Evolutionary conservation across 2,797 vertebrate genomes (phyloP).

Genomic region (Paramormyrops hopkinsi): DNA sequence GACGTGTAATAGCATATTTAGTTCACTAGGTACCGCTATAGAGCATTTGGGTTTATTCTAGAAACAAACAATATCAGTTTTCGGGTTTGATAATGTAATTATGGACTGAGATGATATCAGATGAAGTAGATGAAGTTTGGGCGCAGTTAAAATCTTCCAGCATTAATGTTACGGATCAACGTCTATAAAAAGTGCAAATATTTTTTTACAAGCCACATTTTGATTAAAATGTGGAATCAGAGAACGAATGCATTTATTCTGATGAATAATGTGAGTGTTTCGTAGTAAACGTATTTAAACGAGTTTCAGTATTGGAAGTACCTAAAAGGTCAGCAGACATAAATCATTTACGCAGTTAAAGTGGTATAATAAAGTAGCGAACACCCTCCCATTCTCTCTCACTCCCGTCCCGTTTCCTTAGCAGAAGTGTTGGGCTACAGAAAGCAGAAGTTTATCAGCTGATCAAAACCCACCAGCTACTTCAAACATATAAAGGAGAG

Average conservation of each 20-base stretch:
- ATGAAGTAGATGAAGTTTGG: not conserved
- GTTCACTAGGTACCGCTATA: not conserved
- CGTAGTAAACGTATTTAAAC: not conserved
- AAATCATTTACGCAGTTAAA: not conserved
- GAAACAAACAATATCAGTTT: not conserved
- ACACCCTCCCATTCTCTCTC: slow-evolving; percentile 18
- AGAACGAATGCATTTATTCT: not conserved
- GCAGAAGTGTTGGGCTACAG: not conserved
- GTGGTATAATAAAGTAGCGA: slow-evolving; percentile 5
- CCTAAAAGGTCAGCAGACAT: not conserved
- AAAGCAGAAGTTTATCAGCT: slow-evolving; percentile 47
- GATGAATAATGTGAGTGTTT: not conserved
- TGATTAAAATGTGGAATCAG: not conserved
- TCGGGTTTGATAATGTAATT: not conserved
- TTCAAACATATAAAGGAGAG: not conserved
- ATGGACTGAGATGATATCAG: not conserved
- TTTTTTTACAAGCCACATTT: not conserved
- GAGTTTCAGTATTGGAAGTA: not conserved
- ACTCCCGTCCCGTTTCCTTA: slow-evolving; percentile 11
- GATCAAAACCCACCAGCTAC: slow-evolving; percentile 20
- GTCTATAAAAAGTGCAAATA: not conserved
- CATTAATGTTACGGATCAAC: not conserved
- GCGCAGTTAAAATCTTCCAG: not conserved
- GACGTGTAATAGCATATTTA: slow-evolving; percentile 3
- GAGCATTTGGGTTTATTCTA: not conserved